These are phyloP conservation scores for Agriopis leucophaearia DNA, from an alignment of 2,888 invertebrate species.

Conservation along the genomic window DNA sequence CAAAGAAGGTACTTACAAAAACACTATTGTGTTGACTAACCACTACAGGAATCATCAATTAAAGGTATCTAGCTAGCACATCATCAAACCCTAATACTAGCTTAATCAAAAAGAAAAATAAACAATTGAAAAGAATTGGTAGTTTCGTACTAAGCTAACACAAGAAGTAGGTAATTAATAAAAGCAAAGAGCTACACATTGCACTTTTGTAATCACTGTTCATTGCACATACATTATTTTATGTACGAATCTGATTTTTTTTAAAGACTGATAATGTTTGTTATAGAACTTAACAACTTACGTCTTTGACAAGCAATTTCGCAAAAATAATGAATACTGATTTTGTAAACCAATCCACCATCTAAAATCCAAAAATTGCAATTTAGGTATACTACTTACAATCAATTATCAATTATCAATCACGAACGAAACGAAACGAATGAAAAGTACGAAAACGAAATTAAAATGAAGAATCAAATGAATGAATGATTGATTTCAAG, in stretches of 20 bases:
- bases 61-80: neutral
- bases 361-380: conserved; percentile 36
- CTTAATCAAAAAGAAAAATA: neutral
- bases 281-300: conserved; percentile 49
- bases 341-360: conserved; percentile 60
- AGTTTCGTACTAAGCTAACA: neutral
- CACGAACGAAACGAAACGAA: neutral
- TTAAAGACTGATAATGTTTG: neutral
- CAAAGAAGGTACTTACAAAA: neutral
- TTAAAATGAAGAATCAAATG: neutral
- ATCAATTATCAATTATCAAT: neutral
- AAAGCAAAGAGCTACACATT: neutral
- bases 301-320: conserved; percentile 48
- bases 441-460: neutral
- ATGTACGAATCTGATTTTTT: neutral
- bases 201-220: conserved; percentile 23
- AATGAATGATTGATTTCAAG: neutral
- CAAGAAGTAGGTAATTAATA: neutral
- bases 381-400: neutral
- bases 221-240: neutral
- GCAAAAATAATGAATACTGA: conserved; percentile 48
- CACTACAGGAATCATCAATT: neutral
- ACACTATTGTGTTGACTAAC: neutral
- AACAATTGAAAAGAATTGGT: neutral
- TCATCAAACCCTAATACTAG: neutral